phyloP scores from a whole-genome alignment of 2,888 invertebrate genomes.

The Drosophila neonasuta region DNA sequence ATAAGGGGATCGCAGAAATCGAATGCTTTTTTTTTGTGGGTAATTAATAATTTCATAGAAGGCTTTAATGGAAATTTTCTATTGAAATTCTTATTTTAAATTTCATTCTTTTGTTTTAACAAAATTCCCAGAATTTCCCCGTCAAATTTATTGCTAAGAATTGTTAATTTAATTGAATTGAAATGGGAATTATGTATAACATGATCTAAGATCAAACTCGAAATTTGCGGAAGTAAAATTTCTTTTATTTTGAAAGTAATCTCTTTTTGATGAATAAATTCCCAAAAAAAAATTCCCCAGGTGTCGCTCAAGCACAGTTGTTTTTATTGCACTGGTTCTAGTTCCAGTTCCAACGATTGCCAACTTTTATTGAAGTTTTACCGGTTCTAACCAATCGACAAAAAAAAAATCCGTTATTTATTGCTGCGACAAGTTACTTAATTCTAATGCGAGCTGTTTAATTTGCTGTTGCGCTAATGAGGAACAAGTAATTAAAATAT shows the following conservation, averaged over 20 bases:
- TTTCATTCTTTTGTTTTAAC: not conserved
- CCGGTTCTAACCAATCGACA: not conserved
- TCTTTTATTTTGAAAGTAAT: not conserved
- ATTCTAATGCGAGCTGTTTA: not conserved
- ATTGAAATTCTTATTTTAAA: not conserved
- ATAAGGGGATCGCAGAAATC: not conserved
- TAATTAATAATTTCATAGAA: not conserved
- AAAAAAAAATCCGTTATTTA: not conserved
- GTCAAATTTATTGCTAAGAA: no score
- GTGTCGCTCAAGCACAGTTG: not conserved
- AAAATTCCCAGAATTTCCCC: no score
- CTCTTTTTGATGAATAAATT: not conserved
- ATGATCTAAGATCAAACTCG: not conserved
- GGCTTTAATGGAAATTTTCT: no score
- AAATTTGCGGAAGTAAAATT: not conserved
- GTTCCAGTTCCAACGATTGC: constrained; percentile 1
- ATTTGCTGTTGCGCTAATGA: not conserved
- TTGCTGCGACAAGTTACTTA: constrained; percentile 2
- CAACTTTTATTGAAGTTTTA: not conserved
- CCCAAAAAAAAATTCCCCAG: not conserved
- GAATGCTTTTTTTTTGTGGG: not conserved
- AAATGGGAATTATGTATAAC: no score
- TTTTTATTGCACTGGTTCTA: constrained; percentile 1
- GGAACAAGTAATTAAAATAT: constrained; percentile 16
- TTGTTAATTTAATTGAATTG: no score